Evolutionary conservation across 2,888 invertebrate genomes (phyloP), one percentile per base, ranked within the genome.

Genomic region (Coenonympha arcania): DNA sequence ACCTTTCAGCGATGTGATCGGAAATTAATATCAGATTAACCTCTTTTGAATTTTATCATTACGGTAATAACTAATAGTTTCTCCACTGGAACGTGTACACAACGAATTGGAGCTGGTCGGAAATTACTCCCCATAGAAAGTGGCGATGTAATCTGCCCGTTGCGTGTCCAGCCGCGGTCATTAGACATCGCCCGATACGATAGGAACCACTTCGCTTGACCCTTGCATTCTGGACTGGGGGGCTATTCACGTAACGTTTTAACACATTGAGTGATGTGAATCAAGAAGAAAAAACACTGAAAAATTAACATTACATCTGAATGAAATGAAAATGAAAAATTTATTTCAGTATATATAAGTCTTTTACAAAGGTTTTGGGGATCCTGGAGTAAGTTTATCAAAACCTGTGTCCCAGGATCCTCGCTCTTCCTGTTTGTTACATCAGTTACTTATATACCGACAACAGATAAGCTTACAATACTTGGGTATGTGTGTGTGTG

Each of bases 91-190:
- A 24, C 20, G 20, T 30, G 20, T 44, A 34, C 44, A 11, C 9
- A 16, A 16, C 22, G 3, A 15, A 33, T 15, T 13, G 9, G 44
- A 34, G 24, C 20, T 34, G n/a, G 33, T 44, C 44, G 44, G 44
- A 44, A 44, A 44, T 44, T 30, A 34, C 33, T 34, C 22, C 15
- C 34, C 44, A 20, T 34, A 34, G 24, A 44, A 44, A 15, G 34
- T 33, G 33, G 24, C 44, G 34, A 44, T 44, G 33, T 44, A 34
- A 44, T 44, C 44, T 44, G 4, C n/a, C 34, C 20, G 34, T 44
- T 44, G 44, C 44, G 44, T 44, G 44, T 44, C 44, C 44, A 44
- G 22, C 33, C 2, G 20, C 34, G 34, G 34, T 44, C 44, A 44
- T 44, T 44, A 42, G 18, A 22, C 44, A 34, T 34, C 34, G 33